Percentiles rank a stretch among this genome's conserved stretches.
Conservation (phyloP, 2,797 vertebrate genomes). For the Danio choprae region DNA sequence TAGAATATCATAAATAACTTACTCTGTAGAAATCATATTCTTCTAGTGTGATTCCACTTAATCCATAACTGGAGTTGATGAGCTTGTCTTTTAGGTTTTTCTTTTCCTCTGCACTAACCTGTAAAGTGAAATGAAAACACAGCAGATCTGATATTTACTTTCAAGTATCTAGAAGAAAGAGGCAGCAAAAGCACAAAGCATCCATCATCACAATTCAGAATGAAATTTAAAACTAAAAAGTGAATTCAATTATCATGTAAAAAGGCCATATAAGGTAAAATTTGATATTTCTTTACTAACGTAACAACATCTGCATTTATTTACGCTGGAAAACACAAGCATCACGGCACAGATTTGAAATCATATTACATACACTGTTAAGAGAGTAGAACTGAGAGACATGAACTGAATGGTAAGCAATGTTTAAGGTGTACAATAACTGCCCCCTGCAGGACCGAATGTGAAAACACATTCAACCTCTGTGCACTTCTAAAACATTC, state of each 20-base stretch:
- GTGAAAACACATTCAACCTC: background rate
- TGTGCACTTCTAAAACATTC: too few species aligned
- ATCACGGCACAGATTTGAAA: background rate
- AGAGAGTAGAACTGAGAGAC: background rate
- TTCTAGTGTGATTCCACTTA: constrained; percentile 71
- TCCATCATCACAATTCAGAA: background rate
- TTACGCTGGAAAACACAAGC: background rate
- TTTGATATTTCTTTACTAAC: constrained; percentile 3
- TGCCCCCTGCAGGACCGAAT: constrained; percentile 41
- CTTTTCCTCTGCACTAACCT: constrained; percentile 85
- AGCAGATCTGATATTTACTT: background rate
- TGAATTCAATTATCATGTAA: background rate
- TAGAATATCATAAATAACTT: constrained; percentile 57
- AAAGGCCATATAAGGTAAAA: constrained; percentile 1
- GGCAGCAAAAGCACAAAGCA: background rate
- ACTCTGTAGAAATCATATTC: constrained; percentile 90
- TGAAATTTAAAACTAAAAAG: background rate
- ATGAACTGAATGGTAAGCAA: background rate
- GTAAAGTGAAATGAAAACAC: constrained; percentile 62
- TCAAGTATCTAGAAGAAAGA: background rate
- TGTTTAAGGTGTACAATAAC: constrained; percentile 8
- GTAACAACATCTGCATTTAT: background rate
- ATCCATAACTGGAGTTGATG: constrained; percentile 76
- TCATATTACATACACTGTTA: background rate
- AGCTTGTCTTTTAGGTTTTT: constrained; percentile 76